These are phyloP conservation scores for Urosaurus nigricauda DNA, from an alignment of 2,797 vertebrate genomes.

Conservation along the genomic window DNA sequence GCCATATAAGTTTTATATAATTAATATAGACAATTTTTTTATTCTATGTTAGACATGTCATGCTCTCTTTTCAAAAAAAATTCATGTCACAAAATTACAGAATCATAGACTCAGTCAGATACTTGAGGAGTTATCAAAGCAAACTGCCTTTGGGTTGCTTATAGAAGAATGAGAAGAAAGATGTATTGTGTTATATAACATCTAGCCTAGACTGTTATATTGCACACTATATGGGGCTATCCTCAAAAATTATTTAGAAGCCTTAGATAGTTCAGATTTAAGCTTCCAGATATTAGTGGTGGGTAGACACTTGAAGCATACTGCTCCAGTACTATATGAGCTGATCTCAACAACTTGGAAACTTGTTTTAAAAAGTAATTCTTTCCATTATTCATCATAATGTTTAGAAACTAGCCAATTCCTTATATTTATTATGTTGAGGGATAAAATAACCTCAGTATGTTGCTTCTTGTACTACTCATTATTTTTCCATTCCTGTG, in stretches of 20 bases:
- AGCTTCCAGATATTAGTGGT: not conserved
- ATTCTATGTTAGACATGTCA: conserved; percentile 20
- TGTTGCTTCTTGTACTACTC: no score
- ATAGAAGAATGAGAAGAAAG: not conserved
- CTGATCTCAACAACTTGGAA: not conserved
- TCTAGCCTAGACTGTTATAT: not conserved
- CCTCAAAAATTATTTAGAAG: not conserved
- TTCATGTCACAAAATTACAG: not conserved
- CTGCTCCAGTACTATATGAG: not conserved
- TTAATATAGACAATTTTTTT: conserved; percentile 15
- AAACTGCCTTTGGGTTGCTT: no score
- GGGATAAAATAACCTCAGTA: no score
- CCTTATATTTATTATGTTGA: no score
- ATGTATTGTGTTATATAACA: not conserved
- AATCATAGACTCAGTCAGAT: not conserved
- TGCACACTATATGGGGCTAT: not conserved
- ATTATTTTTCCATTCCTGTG: no score
- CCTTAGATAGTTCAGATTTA: not conserved
- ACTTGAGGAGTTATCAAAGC: not conserved
- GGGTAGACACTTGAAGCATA: not conserved
- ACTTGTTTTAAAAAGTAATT: no score
- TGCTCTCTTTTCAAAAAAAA: conserved; percentile 18
- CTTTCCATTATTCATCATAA: no score
- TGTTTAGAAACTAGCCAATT: no score
- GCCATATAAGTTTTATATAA: conserved; percentile 16